Percentiles rank a stretch among this genome's conserved stretches.
These are phyloP conservation scores for Clarias fuscus DNA, from an alignment of 2,797 vertebrate genomes.

Conservation along the genomic window DNA sequence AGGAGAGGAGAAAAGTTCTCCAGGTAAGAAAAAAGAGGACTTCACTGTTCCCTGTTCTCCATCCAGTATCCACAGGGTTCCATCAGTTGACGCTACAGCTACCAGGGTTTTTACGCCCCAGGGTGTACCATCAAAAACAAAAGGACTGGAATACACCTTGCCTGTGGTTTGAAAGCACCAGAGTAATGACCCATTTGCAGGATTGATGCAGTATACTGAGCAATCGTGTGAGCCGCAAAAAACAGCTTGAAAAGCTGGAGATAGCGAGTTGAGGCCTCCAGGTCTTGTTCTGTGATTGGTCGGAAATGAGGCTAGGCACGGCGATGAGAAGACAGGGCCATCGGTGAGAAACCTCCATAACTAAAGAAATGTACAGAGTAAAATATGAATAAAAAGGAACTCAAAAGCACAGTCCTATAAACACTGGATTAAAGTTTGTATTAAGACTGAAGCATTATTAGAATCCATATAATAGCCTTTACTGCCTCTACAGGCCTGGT, in stretches of 20 bases:
- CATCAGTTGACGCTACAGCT: constrained; percentile 86
- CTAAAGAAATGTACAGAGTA: constrained; percentile 65
- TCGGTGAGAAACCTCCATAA: constrained; percentile 84
- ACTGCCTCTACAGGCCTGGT: neutral
- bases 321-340: constrained; percentile 92
- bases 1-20: constrained; percentile 92
- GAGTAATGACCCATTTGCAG: constrained; percentile 73
- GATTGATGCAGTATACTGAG: constrained; percentile 82
- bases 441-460: neutral
- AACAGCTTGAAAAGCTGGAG: constrained; percentile 61
- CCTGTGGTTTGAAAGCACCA: constrained; percentile 87
- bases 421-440: neutral
- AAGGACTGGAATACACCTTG: constrained; percentile 87
- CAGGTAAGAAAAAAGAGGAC: constrained; percentile 74
- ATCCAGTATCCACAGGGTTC: constrained; percentile 86
- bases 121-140: constrained; percentile 70
- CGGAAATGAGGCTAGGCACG: constrained; percentile 71
- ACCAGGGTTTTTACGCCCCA: constrained; percentile 69
- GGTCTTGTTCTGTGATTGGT: neutral
- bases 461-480: neutral
- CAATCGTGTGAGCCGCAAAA: constrained; percentile 92
- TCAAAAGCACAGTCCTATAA: neutral
- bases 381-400: neutral
- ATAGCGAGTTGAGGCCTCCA: neutral
- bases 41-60: constrained; percentile 71